Evolutionary conservation across 2,113 vertebrate species (phyloP).

Genomic region (Pycnonotus jocosus): DNA sequence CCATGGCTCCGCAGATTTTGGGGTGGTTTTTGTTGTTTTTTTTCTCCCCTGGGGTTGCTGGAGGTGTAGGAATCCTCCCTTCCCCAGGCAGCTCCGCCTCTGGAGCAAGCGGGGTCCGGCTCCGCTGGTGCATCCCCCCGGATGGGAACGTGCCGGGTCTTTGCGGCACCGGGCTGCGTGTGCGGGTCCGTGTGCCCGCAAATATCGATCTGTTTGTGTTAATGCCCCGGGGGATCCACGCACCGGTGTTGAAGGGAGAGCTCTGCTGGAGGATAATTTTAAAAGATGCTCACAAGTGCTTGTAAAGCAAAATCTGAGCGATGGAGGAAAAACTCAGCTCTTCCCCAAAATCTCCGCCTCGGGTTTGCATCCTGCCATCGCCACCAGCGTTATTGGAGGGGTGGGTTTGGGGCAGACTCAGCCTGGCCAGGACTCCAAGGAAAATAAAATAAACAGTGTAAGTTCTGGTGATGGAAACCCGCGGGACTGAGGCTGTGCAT

Average conservation of each 20-base stretch:
- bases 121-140: background rate
- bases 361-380: background rate
- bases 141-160: background rate
- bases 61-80: background rate
- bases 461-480: rapidly evolving
- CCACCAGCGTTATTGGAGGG: background rate
- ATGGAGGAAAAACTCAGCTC: background rate
- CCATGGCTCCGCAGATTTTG: background rate
- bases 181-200: background rate
- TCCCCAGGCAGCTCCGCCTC: background rate
- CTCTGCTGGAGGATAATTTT: background rate
- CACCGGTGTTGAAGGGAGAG: background rate
- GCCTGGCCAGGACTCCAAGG: background rate
- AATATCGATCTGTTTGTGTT: rapidly evolving
- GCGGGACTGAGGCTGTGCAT: background rate
- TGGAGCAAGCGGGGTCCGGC: background rate
- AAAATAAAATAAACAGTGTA: rapidly evolving
- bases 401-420: background rate
- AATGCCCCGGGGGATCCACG: rapidly evolving
- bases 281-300: background rate
- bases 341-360: background rate
- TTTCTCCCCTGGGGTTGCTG: background rate
- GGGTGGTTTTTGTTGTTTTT: background rate
- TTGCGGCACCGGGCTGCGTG: background rate
- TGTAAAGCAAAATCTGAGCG: background rate